Conservation (phyloP, 2,888 invertebrate genomes). For the Chrysodeixis includens region DNA sequence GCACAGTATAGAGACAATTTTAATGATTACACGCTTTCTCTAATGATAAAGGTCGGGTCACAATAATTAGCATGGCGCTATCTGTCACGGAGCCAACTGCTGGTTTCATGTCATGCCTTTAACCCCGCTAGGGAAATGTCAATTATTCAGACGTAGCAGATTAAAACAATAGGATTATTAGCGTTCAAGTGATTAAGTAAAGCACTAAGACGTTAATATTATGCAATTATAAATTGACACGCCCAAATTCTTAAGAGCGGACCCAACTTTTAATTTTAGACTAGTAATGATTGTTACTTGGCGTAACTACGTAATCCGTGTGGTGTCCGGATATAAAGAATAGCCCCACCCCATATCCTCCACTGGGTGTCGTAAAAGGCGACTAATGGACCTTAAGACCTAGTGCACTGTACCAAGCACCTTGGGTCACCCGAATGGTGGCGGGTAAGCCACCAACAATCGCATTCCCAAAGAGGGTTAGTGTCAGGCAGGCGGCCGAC, state of each 20-base stretch:
- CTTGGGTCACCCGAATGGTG: too few relatives aligned
- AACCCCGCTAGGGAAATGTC: slow-evolving; percentile 28
- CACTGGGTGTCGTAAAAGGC: too few relatives aligned
- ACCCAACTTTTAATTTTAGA: slow-evolving; percentile 1
- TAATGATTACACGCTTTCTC: slow-evolving; percentile 30
- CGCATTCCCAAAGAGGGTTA: too few relatives aligned
- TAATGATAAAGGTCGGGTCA: slow-evolving; percentile 41
- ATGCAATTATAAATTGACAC: background rate
- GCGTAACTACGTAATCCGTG: too few relatives aligned
- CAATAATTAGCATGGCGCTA: slow-evolving; percentile 37
- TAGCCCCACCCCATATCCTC: too few relatives aligned
- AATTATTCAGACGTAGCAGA: slow-evolving; percentile 11
- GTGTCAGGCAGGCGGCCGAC: too few relatives aligned
- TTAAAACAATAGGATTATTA: slow-evolving; percentile 34
- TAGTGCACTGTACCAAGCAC: too few relatives aligned
- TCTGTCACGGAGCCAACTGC: slow-evolving; percentile 43
- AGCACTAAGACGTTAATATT: background rate
- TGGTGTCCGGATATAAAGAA: too few relatives aligned
- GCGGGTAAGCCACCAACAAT: too few relatives aligned
- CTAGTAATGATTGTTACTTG: slow-evolving; percentile 1
- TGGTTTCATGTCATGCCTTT: slow-evolving; percentile 33
- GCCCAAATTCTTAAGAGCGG: background rate
- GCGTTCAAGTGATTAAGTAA: slow-evolving; percentile 7
- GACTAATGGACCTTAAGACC: too few relatives aligned
- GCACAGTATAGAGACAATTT: slow-evolving; percentile 16